Conservation (phyloP, 2,113 vertebrate genomes). For the Heptranchias perlo region DNA sequence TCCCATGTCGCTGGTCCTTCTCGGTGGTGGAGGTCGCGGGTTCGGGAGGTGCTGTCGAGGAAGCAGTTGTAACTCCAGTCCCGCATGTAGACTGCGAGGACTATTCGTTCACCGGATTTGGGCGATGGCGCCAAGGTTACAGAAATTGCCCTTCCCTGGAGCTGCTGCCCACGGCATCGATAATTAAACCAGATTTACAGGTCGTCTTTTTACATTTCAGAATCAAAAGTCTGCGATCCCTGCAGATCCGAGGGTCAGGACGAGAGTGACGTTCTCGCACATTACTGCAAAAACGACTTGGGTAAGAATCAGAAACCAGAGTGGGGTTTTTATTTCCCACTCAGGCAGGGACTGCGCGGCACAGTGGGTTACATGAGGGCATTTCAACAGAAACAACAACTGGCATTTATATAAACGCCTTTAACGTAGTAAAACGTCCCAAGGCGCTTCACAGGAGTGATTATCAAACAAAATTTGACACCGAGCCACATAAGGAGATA, state of each 20-base stretch:
- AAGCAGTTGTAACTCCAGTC: neutral
- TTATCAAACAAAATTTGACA: neutral
- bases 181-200: neutral
- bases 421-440: neutral
- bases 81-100: no score
- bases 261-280: slow-evolving; percentile 43
- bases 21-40: neutral
- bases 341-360: neutral
- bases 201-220: neutral
- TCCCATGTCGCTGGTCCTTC: neutral
- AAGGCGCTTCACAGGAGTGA: neutral
- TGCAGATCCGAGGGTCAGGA: neutral
- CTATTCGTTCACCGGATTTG: neutral
- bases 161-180: no score
- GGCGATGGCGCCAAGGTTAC: no score
- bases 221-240: neutral
- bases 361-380: neutral
- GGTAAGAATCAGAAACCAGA: slow-evolving; percentile 38
- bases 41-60: neutral
- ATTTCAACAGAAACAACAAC: neutral
- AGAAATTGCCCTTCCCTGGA: neutral
- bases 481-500: neutral
- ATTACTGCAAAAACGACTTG: slow-evolving; percentile 43
- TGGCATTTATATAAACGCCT: neutral
- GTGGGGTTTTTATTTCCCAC: neutral